A percentile compares a stretch with the other conserved stretches of the same genome.
These are phyloP conservation scores for Pygoscelis adeliae DNA, from an alignment of 2,113 vertebrate species.

Conservation along the genomic window DNA sequence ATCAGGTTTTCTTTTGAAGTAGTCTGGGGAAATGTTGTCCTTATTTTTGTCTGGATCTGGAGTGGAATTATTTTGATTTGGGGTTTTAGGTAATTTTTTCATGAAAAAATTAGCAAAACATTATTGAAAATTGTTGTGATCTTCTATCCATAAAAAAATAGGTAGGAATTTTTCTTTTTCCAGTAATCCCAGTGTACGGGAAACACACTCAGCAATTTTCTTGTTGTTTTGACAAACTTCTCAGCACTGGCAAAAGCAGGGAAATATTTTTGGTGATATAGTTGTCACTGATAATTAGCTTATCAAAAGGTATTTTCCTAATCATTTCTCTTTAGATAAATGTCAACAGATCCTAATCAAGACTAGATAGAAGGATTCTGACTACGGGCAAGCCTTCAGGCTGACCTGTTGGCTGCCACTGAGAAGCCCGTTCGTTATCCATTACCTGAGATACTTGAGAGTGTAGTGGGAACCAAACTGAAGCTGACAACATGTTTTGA, in stretches of 20 bases:
- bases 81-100: neutral
- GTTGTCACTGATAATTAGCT: neutral
- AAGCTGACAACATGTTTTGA: neutral
- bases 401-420: neutral
- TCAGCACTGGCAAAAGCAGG: neutral
- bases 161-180: neutral
- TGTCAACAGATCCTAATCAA: neutral
- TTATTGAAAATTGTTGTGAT: neutral
- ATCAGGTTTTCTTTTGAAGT: neutral
- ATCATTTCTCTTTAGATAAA: neutral
- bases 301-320: neutral
- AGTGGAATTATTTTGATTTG: neutral
- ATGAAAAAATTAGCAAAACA: neutral
- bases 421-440: neutral
- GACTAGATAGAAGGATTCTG: neutral
- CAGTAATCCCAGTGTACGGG: fast-evolving
- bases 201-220: neutral
- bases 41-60: neutral
- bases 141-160: neutral
- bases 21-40: neutral
- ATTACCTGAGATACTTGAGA: neutral
- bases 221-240: neutral
- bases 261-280: neutral
- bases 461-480: neutral
- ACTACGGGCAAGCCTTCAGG: neutral